phyloP scores from a whole-genome alignment of 2,113 vertebrate species.

The Tricholaema leucomelas region DNA sequence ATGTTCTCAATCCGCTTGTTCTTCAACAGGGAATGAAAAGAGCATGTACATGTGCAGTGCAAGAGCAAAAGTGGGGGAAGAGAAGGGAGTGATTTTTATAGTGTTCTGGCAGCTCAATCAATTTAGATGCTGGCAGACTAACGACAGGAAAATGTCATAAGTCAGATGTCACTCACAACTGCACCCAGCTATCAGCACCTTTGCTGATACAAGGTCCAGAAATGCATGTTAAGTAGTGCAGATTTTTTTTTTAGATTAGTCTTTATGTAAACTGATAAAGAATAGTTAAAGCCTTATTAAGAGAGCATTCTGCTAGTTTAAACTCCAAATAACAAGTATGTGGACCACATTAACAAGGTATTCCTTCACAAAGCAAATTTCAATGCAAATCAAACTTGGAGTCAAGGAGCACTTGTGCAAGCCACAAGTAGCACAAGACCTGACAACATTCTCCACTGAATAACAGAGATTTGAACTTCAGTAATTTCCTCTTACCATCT shows the following conservation, averaged over 20 bases:
- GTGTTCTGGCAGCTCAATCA: neutral
- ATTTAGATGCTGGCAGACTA: neutral
- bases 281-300: neutral
- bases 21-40: neutral
- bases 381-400: fast-evolving
- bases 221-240: neutral
- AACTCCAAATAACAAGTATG: neutral
- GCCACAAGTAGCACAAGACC: neutral
- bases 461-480: neutral
- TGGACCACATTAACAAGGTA: fast-evolving
- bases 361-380: neutral
- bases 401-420: neutral
- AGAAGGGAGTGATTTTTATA: neutral
- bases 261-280: neutral
- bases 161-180: neutral
- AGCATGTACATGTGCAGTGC: neutral
- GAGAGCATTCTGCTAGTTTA: neutral
- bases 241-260: neutral
- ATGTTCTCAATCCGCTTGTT: neutral
- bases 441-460: neutral
- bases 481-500: neutral
- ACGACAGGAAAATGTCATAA: neutral
- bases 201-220: neutral
- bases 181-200: neutral
- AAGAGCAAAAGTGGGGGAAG: neutral